Evolutionary conservation across 2,113 vertebrate genomes (phyloP).

Genomic region (Dipodomys spectabilis): DNA sequence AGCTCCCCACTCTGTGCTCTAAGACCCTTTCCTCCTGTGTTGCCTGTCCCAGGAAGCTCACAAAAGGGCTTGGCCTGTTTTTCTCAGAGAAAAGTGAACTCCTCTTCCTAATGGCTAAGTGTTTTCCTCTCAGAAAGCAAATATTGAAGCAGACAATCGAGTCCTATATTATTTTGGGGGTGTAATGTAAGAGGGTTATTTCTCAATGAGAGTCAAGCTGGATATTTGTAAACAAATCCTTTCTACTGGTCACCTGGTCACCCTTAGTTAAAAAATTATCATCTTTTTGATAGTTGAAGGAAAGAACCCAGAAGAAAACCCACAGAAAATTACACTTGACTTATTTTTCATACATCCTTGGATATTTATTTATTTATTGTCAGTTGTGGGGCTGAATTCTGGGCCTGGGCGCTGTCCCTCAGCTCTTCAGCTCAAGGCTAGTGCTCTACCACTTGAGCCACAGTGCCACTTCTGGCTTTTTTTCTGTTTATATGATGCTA

Average conservation of each 20-base stretch:
- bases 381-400: too few relatives aligned
- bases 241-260: neutral
- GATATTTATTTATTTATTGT: too few relatives aligned
- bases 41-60: neutral
- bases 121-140: neutral
- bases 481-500: too few relatives aligned
- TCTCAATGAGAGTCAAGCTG: neutral
- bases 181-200: neutral
- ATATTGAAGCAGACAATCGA: neutral
- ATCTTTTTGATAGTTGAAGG: neutral
- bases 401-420: too few relatives aligned
- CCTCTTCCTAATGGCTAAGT: neutral
- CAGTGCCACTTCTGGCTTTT: too few relatives aligned
- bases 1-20: neutral
- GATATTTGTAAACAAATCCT: neutral
- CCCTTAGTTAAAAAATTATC: neutral
- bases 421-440: too few relatives aligned
- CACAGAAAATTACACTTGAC: neutral
- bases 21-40: neutral
- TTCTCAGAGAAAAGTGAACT: neutral
- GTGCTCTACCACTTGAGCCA: too few relatives aligned
- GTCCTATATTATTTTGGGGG: neutral
- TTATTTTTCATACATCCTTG: neutral
- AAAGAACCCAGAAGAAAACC: neutral
- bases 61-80: neutral